phyloP scores from a whole-genome alignment of 2,888 invertebrate species.

The Troides oblongomaculatus region DNA sequence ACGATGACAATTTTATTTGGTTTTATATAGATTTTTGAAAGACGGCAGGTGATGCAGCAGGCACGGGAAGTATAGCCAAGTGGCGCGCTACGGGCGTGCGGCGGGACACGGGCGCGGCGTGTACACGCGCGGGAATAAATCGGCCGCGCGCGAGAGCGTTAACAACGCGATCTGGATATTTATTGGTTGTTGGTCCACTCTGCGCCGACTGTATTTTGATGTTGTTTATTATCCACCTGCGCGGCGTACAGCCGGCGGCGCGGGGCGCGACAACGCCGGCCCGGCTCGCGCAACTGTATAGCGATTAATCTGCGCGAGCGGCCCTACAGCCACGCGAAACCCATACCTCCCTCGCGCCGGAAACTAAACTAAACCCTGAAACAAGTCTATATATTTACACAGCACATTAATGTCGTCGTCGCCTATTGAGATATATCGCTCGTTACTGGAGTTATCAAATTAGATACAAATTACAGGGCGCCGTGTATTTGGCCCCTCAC shows the following conservation, averaged over 20 bases:
- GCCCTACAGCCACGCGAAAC: too few species aligned
- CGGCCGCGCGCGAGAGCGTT: constrained; percentile 28
- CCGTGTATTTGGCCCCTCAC: too few species aligned
- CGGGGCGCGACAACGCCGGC: neutral
- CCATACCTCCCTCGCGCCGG: too few species aligned
- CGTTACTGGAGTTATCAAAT: too few species aligned
- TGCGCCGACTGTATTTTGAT: constrained; percentile 65
- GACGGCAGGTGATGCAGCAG: neutral
- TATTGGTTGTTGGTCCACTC: constrained; percentile 54
- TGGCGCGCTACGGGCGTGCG: neutral
- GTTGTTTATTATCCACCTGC: constrained; percentile 51
- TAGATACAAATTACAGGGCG: too few species aligned
- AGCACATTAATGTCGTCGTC: too few species aligned
- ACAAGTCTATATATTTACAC: too few species aligned
- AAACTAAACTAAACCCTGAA: too few species aligned
- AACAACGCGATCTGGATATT: constrained; percentile 40
- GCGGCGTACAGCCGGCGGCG: constrained; percentile 32
- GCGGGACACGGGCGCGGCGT: constrained; percentile 26
- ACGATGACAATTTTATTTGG: too few species aligned
- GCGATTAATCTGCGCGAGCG: too few species aligned
- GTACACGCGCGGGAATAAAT: constrained; percentile 29
- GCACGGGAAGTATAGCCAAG: neutral
- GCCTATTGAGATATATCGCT: too few species aligned
- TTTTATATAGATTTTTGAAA: neutral
- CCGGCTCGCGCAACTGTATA: too few species aligned